Evolutionary conservation across 2,888 invertebrate genomes (phyloP).

Genomic region (Tanypteryx hageni): DNA sequence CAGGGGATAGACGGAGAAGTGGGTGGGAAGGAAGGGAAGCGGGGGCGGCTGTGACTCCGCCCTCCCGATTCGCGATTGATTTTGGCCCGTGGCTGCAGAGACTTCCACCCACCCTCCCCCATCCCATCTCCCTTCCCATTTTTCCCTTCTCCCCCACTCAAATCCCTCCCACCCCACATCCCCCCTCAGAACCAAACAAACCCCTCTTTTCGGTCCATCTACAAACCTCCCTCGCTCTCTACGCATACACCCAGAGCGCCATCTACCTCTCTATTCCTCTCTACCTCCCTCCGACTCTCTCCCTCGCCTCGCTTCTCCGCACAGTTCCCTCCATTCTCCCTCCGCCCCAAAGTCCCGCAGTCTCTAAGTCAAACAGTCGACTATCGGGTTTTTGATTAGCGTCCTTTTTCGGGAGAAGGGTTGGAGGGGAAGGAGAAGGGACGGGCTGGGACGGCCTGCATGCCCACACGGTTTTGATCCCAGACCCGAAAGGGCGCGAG

Average conservation of each 20-base stretch:
- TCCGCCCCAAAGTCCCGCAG: slow-evolving; percentile 57
- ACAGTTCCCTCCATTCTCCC: neutral
- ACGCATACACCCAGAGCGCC: neutral
- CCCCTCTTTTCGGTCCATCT: neutral
- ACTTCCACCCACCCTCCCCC: neutral
- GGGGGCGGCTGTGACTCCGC: slow-evolving; percentile 20
- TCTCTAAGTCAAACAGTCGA: slow-evolving; percentile 68
- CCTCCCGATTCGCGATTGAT: slow-evolving; percentile 61
- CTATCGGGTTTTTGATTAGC: slow-evolving; percentile 69
- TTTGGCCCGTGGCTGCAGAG: slow-evolving; percentile 49
- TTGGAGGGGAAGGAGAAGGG: neutral
- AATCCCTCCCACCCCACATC: neutral
- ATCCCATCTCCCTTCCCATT: neutral
- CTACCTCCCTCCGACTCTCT: neutral
- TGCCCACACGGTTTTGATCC: neutral
- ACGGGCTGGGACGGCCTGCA: neutral
- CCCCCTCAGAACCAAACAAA: neutral
- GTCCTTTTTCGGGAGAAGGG: slow-evolving; percentile 59
- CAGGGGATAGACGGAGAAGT: neutral
- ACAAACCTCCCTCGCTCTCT: neutral
- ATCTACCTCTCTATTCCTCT: neutral
- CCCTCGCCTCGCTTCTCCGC: neutral
- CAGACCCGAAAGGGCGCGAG: neutral
- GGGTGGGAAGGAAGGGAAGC: neutral
- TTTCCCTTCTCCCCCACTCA: neutral